A percentile compares a stretch with the other conserved stretches of the same genome.
Conservation (phyloP, 2,113 vertebrate species). For the Phrynosoma platyrhinos region DNA sequence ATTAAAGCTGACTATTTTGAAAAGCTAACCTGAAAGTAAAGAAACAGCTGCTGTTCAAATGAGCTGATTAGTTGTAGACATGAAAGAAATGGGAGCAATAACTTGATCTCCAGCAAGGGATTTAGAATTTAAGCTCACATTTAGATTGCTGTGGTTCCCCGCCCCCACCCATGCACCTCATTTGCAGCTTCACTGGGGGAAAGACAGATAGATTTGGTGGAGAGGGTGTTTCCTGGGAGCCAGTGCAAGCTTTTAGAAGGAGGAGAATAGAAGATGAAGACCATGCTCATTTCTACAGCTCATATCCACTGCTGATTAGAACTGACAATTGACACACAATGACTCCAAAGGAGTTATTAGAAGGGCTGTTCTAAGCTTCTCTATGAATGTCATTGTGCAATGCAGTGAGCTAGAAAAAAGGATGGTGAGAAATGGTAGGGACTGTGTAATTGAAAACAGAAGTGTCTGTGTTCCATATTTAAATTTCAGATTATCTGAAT, state of each 20-base stretch:
- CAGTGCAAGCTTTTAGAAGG: conserved; percentile 18
- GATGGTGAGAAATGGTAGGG: conserved; percentile 24
- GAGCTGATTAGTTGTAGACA: conserved; percentile 35
- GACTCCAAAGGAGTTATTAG: conserved; percentile 33
- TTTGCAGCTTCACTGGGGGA: conserved; percentile 53
- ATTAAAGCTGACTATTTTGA: conserved; percentile 42
- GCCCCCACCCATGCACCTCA: conserved; percentile 29
- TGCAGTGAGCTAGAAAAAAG: conserved; percentile 19
- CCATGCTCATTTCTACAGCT: neutral
- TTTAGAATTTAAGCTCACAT: conserved; percentile 44
- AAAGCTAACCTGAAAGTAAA: conserved; percentile 49
- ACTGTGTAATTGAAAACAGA: neutral
- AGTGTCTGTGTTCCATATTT: fast-evolving
- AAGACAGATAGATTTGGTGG: neutral
- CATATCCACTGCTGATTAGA: conserved; percentile 24
- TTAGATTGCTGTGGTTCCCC: conserved; percentile 36
- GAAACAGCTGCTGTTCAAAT: conserved; percentile 37
- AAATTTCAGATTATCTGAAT: too few relatives aligned
- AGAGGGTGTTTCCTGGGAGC: conserved; percentile 52
- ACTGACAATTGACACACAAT: conserved; percentile 33
- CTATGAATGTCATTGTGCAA: conserved; percentile 40
- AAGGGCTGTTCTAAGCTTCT: conserved; percentile 29
- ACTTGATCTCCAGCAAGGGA: conserved; percentile 41
- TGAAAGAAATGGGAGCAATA: conserved; percentile 39
- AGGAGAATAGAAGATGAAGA: conserved; percentile 48